phyloP scores from a whole-genome alignment of 2,888 invertebrate genomes.

The Drosophila lacicola region DNA sequence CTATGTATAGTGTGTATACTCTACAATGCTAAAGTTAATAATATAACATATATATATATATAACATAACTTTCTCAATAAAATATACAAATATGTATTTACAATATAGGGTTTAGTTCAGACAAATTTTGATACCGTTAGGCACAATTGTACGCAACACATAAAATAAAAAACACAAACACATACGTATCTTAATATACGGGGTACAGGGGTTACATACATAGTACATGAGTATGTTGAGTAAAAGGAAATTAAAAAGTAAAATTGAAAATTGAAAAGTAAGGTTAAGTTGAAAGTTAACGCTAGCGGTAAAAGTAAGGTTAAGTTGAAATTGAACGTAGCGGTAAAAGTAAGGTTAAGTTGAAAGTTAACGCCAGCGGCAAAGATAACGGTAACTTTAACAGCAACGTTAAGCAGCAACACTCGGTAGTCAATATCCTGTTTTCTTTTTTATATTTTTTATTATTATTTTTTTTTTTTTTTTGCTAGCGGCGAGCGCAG shows the following conservation, averaged over 20 bases:
- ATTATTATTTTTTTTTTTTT: slow-evolving; percentile 8
- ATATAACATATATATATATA: too few species aligned
- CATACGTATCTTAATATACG: slow-evolving; percentile 32
- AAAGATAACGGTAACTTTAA: slow-evolving; percentile 35
- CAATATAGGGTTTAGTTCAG: slow-evolving; percentile 13
- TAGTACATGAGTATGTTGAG: slow-evolving; percentile 36
- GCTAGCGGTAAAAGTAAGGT: slow-evolving; percentile 35
- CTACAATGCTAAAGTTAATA: background rate
- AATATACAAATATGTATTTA: slow-evolving; percentile 11
- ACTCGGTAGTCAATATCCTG: slow-evolving; percentile 59
- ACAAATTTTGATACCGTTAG: slow-evolving; percentile 24
- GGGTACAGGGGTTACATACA: slow-evolving; percentile 29
- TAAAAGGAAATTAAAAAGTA: background rate
- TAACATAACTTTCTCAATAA: too few species aligned
- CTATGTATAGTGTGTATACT: slow-evolving; percentile 1
- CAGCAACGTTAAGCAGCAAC: slow-evolving; percentile 53
- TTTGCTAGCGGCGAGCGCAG: slow-evolving; percentile 51
- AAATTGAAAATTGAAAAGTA: slow-evolving; percentile 18
- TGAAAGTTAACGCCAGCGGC: slow-evolving; percentile 24
- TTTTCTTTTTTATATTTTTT: slow-evolving; percentile 11
- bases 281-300: slow-evolving; percentile 13
- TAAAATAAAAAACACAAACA: slow-evolving; percentile 9
- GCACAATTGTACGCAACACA: background rate
- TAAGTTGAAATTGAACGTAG: slow-evolving; percentile 4
- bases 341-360: slow-evolving; percentile 12